Evolutionary conservation across 2,797 vertebrate species (phyloP), one percentile per base, ranked within the genome.

Genomic region (Euthynnus affinis): DNA sequence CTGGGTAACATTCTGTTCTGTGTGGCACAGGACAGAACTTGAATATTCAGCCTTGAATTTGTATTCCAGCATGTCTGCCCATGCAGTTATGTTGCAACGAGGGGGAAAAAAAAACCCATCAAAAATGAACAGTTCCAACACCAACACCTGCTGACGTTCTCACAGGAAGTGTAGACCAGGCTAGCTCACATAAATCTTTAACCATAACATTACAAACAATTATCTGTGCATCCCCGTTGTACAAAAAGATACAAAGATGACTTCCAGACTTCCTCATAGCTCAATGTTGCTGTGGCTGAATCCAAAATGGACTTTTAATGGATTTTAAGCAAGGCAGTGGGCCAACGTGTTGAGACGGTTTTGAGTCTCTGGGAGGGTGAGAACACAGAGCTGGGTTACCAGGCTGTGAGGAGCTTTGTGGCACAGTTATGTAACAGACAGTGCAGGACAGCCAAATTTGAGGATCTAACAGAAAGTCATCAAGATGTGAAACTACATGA

Each of bases 341-440:
- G 15, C 13, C 18, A 76, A 57, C 55, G 64, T 61, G 46, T n/a
- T 49, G 13, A 15, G 34, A 46, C 52, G 12, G 49, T 29, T 48
- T 14, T 20, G 40, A 37, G 55, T 53, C 17, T 76, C 20, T 44
- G 65, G 13, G 20, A 48, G 25, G 56, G 71, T 70, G 83, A 70
- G 74, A 84, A 81, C 73, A 64, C 63, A 25, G 42, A 60, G 25
- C 34, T 53, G 44, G 23, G 44, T 18, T 18, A 51, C 9, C 77
- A 86, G 87, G 65, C 71, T 74, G 63, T 44, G 56, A 65, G 58
- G 44, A 61, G 65, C 71, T 17, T 17, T 59, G 65, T 22, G 61
- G 75, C 12, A 67, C 69, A 65, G 74, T 91, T 89, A 88, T 63
- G 52, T 55, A 89, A 88, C 1, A 6, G 17, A 14, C 4, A 15